phyloP scores from a whole-genome alignment of 2,888 invertebrate species.

The Conops quadrifasciatus region DNA sequence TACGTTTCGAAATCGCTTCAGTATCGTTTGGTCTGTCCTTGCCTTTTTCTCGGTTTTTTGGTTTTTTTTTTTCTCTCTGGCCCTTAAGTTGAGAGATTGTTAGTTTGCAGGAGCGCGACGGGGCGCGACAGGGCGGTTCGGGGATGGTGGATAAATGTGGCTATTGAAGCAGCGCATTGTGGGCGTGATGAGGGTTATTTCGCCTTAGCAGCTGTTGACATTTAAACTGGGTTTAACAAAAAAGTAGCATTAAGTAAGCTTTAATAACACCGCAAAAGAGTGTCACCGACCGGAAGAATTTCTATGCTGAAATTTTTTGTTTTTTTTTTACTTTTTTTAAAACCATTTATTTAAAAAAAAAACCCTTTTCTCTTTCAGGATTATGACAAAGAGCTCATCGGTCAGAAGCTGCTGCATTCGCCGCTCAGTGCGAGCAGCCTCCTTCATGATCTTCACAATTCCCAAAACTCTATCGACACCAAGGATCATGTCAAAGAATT shows the following conservation, averaged over 20 bases:
- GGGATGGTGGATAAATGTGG: background rate
- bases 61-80: background rate
- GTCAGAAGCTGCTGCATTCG: slow-evolving; percentile 58
- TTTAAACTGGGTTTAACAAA: too few relatives aligned
- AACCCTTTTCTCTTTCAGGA: slow-evolving; percentile 53
- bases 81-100: background rate
- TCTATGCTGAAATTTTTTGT: too few relatives aligned
- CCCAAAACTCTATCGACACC: slow-evolving; percentile 47
- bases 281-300: too few relatives aligned
- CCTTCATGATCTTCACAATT: slow-evolving; percentile 40
- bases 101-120: background rate
- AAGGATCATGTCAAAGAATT: slow-evolving; percentile 61
- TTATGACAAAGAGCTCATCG: slow-evolving; percentile 61
- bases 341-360: background rate
- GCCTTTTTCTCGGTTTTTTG: slow-evolving; percentile 6
- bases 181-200: slow-evolving; percentile 5
- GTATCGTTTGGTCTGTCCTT: slow-evolving; percentile 21
- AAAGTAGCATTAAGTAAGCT: too few relatives aligned
- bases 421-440: slow-evolving; percentile 52
- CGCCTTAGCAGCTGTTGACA: too few relatives aligned
- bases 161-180: slow-evolving; percentile 11
- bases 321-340: too few relatives aligned
- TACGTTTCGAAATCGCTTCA: slow-evolving; percentile 32
- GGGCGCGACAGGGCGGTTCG: background rate
- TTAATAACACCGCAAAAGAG: too few relatives aligned